Evolutionary conservation across 2,113 vertebrate species (phyloP).

Genomic region (Melanocharis versteri): DNA sequence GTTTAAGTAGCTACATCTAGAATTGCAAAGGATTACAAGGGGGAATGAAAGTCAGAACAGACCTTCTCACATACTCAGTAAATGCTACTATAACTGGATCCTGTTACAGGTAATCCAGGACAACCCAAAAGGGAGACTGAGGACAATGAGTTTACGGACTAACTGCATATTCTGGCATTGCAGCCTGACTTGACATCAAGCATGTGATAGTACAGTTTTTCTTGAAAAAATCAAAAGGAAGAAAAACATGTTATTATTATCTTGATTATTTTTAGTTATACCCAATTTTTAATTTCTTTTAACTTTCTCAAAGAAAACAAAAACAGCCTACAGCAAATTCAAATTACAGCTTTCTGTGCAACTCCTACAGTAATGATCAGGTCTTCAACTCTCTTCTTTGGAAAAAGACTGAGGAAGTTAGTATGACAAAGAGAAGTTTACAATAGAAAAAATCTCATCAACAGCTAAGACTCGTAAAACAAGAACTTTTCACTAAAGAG

Average conservation of each 20-base stretch:
- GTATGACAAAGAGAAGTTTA: not conserved
- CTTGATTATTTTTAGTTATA: not conserved
- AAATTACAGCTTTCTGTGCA: not conserved
- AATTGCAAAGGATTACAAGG: not conserved
- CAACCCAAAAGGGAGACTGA: not conserved
- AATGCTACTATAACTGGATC: not conserved
- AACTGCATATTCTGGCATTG: not conserved
- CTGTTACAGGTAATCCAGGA: not conserved
- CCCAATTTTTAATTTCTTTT: accelerated
- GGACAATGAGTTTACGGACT: not conserved
- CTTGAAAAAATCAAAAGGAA: not conserved
- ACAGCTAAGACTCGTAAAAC: not conserved
- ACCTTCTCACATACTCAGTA: not conserved
- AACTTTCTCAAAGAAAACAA: not conserved
- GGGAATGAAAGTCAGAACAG: not conserved
- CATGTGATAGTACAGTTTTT: not conserved
- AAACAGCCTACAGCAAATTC: not conserved
- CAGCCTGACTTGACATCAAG: not conserved
- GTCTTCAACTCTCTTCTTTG: not conserved
- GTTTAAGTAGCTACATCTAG: not conserved
- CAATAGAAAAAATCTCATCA: not conserved
- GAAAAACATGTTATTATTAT: not conserved
- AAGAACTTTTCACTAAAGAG: not conserved
- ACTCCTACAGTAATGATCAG: not conserved
- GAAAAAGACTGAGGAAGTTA: not conserved